Evolutionary conservation across 2,113 vertebrate species (phyloP).

Genomic region (Gorilla gorilla): DNA sequence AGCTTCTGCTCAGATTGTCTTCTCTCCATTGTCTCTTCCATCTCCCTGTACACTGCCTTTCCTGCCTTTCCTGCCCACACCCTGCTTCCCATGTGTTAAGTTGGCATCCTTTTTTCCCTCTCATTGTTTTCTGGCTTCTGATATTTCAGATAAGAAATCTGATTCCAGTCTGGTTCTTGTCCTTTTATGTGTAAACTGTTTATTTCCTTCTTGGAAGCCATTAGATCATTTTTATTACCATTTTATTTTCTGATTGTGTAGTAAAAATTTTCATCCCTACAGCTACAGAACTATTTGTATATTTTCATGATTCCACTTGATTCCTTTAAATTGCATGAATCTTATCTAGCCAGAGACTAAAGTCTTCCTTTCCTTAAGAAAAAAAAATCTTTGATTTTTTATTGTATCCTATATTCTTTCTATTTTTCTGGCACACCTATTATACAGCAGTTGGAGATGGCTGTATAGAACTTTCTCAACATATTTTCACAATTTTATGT

Average conservation of each 20-base stretch:
- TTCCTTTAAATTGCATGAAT: background rate
- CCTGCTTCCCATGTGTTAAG: accelerated
- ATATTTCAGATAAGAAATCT: background rate
- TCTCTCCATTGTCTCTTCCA: background rate
- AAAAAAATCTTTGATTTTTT: background rate
- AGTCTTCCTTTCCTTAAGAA: background rate
- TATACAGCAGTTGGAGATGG: background rate
- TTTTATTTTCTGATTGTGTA: background rate
- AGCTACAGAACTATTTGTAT: background rate
- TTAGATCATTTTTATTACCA: background rate
- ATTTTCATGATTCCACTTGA: background rate
- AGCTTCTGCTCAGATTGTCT: background rate
- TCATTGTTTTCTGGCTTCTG: background rate
- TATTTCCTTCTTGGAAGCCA: background rate
- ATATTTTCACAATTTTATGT: background rate
- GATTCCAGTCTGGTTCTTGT: background rate
- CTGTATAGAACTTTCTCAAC: background rate
- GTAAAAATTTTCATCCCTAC: background rate
- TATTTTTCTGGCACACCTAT: background rate
- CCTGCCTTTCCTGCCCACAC: background rate
- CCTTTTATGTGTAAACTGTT: background rate
- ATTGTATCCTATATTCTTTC: background rate
- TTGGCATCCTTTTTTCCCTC: background rate
- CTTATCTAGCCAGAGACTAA: background rate
- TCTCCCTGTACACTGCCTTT: background rate